Conservation (phyloP, 2,888 invertebrate species). For the Spicauda simplicius region DNA sequence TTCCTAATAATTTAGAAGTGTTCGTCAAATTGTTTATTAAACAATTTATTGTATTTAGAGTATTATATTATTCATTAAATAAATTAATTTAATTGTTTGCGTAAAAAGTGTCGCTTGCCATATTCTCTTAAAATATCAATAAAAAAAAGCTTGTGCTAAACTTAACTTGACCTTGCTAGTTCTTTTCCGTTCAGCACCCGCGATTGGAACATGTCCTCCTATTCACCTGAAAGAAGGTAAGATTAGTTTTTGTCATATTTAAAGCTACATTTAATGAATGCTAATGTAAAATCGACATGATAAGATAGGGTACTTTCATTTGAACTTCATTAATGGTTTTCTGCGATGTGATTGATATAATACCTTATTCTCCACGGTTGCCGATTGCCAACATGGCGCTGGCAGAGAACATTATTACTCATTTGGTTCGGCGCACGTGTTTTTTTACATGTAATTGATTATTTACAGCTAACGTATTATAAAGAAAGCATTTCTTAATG, state of each 20-base stretch:
- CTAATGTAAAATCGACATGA: conserved; percentile 42
- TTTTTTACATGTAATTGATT: conserved; percentile 49
- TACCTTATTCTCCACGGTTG: conserved; percentile 66
- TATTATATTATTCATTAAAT: conserved; percentile 58
- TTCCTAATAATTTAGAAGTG: conserved; percentile 62
- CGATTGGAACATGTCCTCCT: conserved; percentile 94
- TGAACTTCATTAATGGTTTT: neutral
- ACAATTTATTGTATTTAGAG: conserved; percentile 46
- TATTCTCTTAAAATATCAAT: conserved; percentile 41
- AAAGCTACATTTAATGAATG: conserved; percentile 51
- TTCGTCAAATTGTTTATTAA: conserved; percentile 52
- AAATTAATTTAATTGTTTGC: conserved; percentile 50
- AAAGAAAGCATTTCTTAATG: conserved; percentile 3
- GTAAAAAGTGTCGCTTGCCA: conserved; percentile 27
- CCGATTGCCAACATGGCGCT: conserved; percentile 85
- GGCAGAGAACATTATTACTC: conserved; percentile 71
- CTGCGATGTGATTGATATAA: conserved; percentile 43
- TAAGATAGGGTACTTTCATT: conserved; percentile 13
- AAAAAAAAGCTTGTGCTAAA: conserved; percentile 71
- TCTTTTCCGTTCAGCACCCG: conserved; percentile 91
- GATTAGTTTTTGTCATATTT: conserved; percentile 72
- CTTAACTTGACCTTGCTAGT: conserved; percentile 85
- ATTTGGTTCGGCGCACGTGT: conserved; percentile 76
- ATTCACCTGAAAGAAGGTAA: conserved; percentile 92
- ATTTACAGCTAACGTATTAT: conserved; percentile 4